Evolutionary conservation across 1,140 invertebrate species (phyloP), one percentile per base, ranked within the genome.

Genomic region (Asobara japonica): DNA sequence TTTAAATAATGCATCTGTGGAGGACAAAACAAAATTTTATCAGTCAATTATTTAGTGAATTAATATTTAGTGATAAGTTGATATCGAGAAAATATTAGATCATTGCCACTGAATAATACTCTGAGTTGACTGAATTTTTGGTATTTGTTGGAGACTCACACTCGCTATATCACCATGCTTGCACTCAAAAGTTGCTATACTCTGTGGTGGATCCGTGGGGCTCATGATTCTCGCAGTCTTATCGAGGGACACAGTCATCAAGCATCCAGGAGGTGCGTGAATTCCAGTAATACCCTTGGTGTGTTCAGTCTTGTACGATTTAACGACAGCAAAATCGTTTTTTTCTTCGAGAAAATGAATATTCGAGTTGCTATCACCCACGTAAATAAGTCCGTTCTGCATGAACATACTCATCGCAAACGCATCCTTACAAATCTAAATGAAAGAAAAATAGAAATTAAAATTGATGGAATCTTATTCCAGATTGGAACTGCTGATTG

Each of bases 191-290:
- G 76, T 79, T 8, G 73, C 67, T 4, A 87, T 33, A 4, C 65
- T 48, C 65, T 76, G 76, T 7, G 84, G 85, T 38, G 81, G 83
- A 75, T 86, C 81, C 0, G 85, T 87, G 3, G 86, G 81, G 64
- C 82, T 82, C 13, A 69, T 77, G 73, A 87, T 80, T 76, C 80
- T 74, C 4, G 86, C 82, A 27, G 82, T 84, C 22, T 77, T 78
- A 36, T 87, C 86, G 36, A 77, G 76, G 2, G 85, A 86, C 73
- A 80, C 79, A 1, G 86, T 87, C 4, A 87, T 83, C 8, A 86
- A 62, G 64, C 80, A 81, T 8, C 84, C 85, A 16, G 71, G 65
- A 56, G 78, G 36, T 31, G 74, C 56, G 70, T 83, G 78, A 66
- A 87, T 76, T 1, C 81, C 82, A 4, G 80, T 86, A 45, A 87